Evolutionary conservation across 2,113 vertebrate genomes (phyloP).

Genomic region (Leucosticte australis): DNA sequence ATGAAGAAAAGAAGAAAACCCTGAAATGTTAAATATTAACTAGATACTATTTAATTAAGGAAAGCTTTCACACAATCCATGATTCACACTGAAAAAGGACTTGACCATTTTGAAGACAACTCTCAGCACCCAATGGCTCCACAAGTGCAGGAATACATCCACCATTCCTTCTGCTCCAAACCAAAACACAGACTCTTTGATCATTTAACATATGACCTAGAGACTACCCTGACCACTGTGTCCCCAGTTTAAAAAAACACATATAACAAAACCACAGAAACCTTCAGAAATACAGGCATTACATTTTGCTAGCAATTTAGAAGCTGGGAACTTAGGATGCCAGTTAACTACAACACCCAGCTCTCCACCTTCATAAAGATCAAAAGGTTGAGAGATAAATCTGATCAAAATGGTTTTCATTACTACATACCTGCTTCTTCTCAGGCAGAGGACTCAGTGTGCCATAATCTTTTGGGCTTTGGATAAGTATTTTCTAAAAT

Average conservation of each 20-base stretch:
- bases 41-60: not conserved
- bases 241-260: not conserved
- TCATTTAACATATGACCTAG: not conserved
- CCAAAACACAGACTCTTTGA: not conserved
- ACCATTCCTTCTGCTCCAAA: not conserved
- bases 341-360: not conserved
- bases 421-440: not conserved
- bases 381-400: not conserved
- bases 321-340: not conserved
- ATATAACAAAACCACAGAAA: not conserved
- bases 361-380: not conserved
- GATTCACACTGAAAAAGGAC: not conserved
- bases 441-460: not conserved
- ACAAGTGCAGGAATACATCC: not conserved
- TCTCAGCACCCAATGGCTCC: not conserved
- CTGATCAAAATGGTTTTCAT: not conserved
- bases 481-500: not conserved
- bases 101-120: not conserved
- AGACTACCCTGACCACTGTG: not conserved
- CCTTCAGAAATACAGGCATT: not conserved
- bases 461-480: not conserved
- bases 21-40: conserved; percentile 6
- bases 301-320: not conserved
- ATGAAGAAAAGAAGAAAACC: not conserved
- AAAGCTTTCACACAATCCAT: not conserved